Percentiles rank a stretch among this genome's conserved stretches.
These are phyloP conservation scores for Eira barbara DNA, from an alignment of 2,113 vertebrate genomes.

Conservation along the genomic window DNA sequence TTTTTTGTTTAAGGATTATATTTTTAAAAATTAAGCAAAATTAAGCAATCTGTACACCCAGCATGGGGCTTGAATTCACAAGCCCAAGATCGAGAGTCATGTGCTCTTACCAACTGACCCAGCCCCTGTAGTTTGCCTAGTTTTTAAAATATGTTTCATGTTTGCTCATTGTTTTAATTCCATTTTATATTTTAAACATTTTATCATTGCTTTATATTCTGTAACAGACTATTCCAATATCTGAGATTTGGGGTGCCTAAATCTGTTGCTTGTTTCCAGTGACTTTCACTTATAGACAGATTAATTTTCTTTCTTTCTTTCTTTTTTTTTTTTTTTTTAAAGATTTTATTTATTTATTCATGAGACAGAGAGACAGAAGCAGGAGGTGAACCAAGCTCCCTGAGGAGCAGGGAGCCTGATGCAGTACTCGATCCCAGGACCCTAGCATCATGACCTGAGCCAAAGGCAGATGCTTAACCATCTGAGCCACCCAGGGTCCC, in stretches of 20 bases:
- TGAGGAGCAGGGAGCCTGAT: too few relatives aligned
- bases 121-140: not conserved
- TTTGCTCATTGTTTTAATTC: not conserved
- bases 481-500: too few relatives aligned
- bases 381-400: too few relatives aligned
- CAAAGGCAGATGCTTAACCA: too few relatives aligned
- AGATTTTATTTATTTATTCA: too few relatives aligned
- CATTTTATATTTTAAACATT: conserved; percentile 5
- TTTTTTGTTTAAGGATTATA: not conserved
- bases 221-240: not conserved
- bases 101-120: not conserved
- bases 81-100: not conserved
- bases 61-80: not conserved
- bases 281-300: not conserved
- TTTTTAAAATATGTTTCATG: not conserved
- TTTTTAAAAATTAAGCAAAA: not conserved
- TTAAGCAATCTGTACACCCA: not conserved
- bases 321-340: too few relatives aligned
- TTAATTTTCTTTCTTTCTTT: not conserved
- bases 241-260: not conserved
- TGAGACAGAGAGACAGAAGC: too few relatives aligned
- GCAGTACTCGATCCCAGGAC: too few relatives aligned
- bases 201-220: not conserved
- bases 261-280: not conserved
- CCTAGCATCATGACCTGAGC: too few relatives aligned